A percentile compares a stretch with the other conserved stretches of the same genome.
phyloP scores from a whole-genome alignment of 2,797 vertebrate genomes.

The Coregonus ussuriensis region DNA sequence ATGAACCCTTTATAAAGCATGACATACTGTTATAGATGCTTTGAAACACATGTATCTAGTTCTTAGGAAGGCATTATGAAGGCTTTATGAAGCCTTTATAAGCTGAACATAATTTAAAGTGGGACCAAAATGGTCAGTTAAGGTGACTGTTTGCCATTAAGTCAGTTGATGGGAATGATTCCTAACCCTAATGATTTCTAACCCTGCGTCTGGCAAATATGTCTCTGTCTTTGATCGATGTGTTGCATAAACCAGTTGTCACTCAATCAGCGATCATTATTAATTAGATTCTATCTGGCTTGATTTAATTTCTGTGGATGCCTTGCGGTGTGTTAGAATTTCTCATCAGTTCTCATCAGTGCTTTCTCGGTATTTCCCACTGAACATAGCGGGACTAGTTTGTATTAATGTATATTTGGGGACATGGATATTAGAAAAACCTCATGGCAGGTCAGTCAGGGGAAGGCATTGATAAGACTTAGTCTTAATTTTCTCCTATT shows the following conservation, averaged over 20 bases:
- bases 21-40: too few relatives aligned
- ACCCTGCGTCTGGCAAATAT: constrained; percentile 58
- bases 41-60: too few relatives aligned
- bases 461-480: too few relatives aligned
- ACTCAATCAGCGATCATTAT: constrained; percentile 60
- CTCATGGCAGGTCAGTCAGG: too few relatives aligned
- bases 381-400: background rate
- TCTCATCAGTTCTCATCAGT: constrained; percentile 44
- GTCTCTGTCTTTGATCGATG: constrained; percentile 53
- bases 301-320: constrained; percentile 48
- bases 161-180: constrained; percentile 19
- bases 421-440: constrained; percentile 5
- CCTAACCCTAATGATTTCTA: constrained; percentile 31
- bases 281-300: constrained; percentile 60
- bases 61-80: too few relatives aligned
- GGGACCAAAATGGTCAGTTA: constrained; percentile 22
- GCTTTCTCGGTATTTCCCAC: constrained; percentile 22
- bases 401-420: background rate
- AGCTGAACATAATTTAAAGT: too few relatives aligned
- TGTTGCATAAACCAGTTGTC: constrained; percentile 68
- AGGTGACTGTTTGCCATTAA: constrained; percentile 46
- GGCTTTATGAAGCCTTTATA: too few relatives aligned
- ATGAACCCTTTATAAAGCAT: too few relatives aligned
- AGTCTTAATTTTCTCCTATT: too few relatives aligned
- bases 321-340: constrained; percentile 49